phyloP scores from a whole-genome alignment of 2,888 invertebrate species.

The Drosophila pseudotakahashii region DNA sequence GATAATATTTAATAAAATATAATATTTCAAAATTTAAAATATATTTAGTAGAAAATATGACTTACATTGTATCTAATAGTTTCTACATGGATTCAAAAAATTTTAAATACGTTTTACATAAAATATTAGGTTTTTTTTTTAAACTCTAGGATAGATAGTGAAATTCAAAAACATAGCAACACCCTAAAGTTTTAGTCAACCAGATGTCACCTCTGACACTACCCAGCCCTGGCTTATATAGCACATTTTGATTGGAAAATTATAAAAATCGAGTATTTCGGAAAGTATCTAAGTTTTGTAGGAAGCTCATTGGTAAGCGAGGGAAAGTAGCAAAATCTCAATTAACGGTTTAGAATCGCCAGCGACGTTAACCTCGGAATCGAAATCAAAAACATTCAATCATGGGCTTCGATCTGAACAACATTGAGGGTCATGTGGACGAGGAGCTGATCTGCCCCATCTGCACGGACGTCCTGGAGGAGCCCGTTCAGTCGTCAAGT shows the following conservation, averaged over 20 bases:
- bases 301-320: constrained; percentile 13
- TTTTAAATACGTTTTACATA: too few species aligned
- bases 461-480: constrained; percentile 63
- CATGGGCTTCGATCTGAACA: constrained; percentile 60
- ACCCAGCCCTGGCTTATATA: constrained; percentile 23
- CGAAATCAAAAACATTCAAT: constrained; percentile 3
- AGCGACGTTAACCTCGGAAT: constrained; percentile 1
- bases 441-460: constrained; percentile 68
- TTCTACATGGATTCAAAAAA: too few species aligned
- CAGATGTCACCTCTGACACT: constrained; percentile 19
- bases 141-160: too few species aligned
- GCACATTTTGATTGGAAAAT: constrained; percentile 60
- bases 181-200: background rate
- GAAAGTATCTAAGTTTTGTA: constrained; percentile 2
- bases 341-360: background rate
- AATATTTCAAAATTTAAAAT: too few species aligned
- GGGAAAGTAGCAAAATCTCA: background rate
- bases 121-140: too few species aligned
- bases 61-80: too few species aligned
- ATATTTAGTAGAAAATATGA: too few species aligned
- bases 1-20: too few species aligned
- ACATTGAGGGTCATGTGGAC: constrained; percentile 61
- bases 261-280: constrained; percentile 31
- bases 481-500: constrained; percentile 56
- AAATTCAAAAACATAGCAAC: too few species aligned